These are phyloP conservation scores for Zygaena filipendulae DNA, from an alignment of 2,888 invertebrate genomes.

Conservation along the genomic window DNA sequence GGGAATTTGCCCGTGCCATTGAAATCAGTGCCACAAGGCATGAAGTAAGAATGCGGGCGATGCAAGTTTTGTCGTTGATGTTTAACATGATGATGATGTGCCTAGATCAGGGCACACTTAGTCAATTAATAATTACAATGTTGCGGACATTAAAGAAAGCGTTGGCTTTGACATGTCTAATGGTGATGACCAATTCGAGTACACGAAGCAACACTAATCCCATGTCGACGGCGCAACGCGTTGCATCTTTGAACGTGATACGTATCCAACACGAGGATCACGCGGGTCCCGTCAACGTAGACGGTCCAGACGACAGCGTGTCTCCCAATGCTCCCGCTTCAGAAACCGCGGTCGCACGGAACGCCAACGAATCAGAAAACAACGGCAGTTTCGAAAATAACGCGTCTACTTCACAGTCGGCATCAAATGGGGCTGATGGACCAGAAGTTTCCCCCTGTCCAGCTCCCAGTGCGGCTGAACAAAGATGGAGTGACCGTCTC, in stretches of 20 bases:
- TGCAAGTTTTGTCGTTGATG: constrained; percentile 61
- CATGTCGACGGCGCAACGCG: constrained; percentile 28
- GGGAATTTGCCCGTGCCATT: constrained; percentile 39
- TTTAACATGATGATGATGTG: constrained; percentile 67
- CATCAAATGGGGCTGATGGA: constrained; percentile 16
- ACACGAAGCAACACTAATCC: constrained; percentile 29
- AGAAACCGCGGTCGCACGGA: constrained; percentile 19
- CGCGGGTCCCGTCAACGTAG: constrained; percentile 46
- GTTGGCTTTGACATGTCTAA: constrained; percentile 52
- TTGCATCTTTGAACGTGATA: constrained; percentile 44
- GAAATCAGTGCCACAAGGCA: constrained; percentile 54
- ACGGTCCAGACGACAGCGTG: constrained; percentile 39
- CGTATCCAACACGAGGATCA: constrained; percentile 52
- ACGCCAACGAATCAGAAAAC: constrained; percentile 12
- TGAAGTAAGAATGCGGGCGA: constrained; percentile 59
- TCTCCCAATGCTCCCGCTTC: constrained; percentile 20
- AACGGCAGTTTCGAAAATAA: constrained; percentile 5
- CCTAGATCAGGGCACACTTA: constrained; percentile 52
- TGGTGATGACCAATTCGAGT: constrained; percentile 53
- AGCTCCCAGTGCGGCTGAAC: constrained; percentile 20
- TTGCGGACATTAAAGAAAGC: constrained; percentile 53
- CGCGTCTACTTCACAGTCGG: constrained; percentile 20
- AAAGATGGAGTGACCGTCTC: constrained; percentile 50
- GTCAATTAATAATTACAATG: constrained; percentile 55
- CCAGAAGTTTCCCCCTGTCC: constrained; percentile 20